Evolutionary conservation across 2,797 vertebrate species (phyloP).

Genomic region (Oreonectes daqikongensis): DNA sequence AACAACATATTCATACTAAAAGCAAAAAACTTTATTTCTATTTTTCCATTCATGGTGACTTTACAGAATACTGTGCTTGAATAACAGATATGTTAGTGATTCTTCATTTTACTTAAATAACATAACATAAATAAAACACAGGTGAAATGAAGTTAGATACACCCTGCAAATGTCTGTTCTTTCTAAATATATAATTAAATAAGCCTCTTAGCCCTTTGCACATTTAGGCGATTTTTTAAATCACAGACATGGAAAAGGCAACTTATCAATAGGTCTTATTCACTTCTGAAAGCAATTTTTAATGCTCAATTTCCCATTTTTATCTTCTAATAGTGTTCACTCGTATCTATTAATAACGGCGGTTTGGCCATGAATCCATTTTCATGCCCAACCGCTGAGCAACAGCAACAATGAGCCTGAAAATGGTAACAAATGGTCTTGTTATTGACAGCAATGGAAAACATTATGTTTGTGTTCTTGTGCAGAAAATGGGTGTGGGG

Average conservation of each 20-base stretch:
- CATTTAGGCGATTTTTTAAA: slow-evolving; percentile 19
- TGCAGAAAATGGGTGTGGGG: not conserved
- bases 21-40: too few species aligned
- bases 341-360: slow-evolving; percentile 43
- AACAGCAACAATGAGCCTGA: slow-evolving; percentile 46
- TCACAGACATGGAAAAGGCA: slow-evolving; percentile 19
- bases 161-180: not conserved
- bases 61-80: too few species aligned
- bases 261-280: slow-evolving; percentile 21
- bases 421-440: slow-evolving; percentile 41
- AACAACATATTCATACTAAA: too few species aligned
- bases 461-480: slow-evolving; percentile 11
- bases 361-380: slow-evolving; percentile 38
- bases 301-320: slow-evolving; percentile 18
- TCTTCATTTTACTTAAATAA: too few species aligned
- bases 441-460: slow-evolving; percentile 36
- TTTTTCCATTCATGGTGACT: too few species aligned
- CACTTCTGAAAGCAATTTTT: slow-evolving; percentile 43
- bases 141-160: slow-evolving; percentile 12
- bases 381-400: slow-evolving; percentile 35
- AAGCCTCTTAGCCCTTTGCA: not conserved
- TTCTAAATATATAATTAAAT: slow-evolving; percentile 30
- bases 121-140: not conserved
- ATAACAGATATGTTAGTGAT: too few species aligned
- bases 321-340: slow-evolving; percentile 19